phyloP scores from a whole-genome alignment of 2,888 invertebrate species.

The Lithophane semibrunnea region DNA sequence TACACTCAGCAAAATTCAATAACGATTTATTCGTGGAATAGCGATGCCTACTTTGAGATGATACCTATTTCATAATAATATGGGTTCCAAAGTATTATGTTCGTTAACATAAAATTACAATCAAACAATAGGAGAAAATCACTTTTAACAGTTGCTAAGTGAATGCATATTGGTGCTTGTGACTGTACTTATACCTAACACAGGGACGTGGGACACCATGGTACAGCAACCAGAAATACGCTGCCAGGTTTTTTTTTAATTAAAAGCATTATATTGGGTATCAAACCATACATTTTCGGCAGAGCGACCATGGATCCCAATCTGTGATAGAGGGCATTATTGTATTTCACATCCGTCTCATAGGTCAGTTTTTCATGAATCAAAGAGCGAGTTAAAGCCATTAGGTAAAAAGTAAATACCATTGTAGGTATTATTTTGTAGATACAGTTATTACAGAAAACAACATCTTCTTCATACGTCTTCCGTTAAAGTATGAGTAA shows the following conservation, averaged over 20 bases:
- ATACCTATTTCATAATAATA: too few species aligned
- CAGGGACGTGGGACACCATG: too few species aligned
- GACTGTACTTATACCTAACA: too few species aligned
- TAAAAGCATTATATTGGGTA: not conserved
- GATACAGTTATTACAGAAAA: not conserved
- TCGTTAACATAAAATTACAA: too few species aligned
- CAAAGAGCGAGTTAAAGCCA: not conserved
- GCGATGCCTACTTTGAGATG: too few species aligned
- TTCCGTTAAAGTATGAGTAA: slow-evolving; percentile 18
- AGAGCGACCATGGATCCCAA: not conserved
- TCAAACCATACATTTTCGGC: not conserved
- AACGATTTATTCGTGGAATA: too few species aligned
- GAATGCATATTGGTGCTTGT: too few species aligned
- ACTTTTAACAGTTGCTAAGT: too few species aligned
- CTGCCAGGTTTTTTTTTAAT: not conserved
- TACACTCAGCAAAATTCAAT: too few species aligned
- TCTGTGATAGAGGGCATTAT: not conserved
- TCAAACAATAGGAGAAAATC: too few species aligned
- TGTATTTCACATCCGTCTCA: not conserved
- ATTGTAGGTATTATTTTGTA: not conserved
- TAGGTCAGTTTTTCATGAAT: not conserved
- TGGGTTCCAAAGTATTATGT: too few species aligned
- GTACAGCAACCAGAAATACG: not conserved
- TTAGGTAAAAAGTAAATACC: not conserved
- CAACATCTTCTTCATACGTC: too few species aligned